phyloP scores from a whole-genome alignment of 1,140 invertebrate species.

The Aphidius gifuensis region DNA sequence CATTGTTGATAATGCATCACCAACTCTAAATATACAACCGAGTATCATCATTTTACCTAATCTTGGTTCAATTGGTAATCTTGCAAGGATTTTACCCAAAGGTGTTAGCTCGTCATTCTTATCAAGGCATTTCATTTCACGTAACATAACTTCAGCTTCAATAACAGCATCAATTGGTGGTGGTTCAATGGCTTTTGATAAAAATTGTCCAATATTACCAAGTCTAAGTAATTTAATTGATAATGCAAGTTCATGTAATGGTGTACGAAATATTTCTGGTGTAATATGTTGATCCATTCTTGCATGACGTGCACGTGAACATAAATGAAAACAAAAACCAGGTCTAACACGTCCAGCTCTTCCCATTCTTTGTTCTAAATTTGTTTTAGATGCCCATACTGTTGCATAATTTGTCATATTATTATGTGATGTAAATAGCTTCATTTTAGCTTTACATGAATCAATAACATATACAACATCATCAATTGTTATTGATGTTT shows the following conservation, averaged over 20 bases:
- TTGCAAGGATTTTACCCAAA: conserved; percentile 86
- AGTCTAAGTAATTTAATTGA: conserved; percentile 84
- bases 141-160: conserved; percentile 74
- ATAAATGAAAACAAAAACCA: conserved; percentile 88
- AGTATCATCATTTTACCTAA: conserved; percentile 94
- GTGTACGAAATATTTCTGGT: conserved; percentile 94
- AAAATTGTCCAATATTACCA: conserved; percentile 86
- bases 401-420: conserved; percentile 95
- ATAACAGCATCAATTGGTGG: conserved; percentile 93
- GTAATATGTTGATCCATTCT: conserved; percentile 87
- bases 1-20: conserved; percentile 87
- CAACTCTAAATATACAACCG: conserved; percentile 80
- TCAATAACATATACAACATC: conserved; percentile 96
- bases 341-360: conserved; percentile 84
- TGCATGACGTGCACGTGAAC: conserved; percentile 69
- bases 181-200: conserved; percentile 90
- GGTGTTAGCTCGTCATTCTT: conserved; percentile 81
- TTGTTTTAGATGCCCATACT: conserved; percentile 89
- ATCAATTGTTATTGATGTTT: conserved; percentile 94
- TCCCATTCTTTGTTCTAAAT: conserved; percentile 86
- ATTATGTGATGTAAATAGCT: conserved; percentile 91
- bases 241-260: conserved; percentile 84
- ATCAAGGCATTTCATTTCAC: conserved; percentile 87
- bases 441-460: conserved; percentile 93
- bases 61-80: conserved; percentile 87